Evolutionary conservation across 2,797 vertebrate species (phyloP).

Genomic region (Hippocampus kuda): DNA sequence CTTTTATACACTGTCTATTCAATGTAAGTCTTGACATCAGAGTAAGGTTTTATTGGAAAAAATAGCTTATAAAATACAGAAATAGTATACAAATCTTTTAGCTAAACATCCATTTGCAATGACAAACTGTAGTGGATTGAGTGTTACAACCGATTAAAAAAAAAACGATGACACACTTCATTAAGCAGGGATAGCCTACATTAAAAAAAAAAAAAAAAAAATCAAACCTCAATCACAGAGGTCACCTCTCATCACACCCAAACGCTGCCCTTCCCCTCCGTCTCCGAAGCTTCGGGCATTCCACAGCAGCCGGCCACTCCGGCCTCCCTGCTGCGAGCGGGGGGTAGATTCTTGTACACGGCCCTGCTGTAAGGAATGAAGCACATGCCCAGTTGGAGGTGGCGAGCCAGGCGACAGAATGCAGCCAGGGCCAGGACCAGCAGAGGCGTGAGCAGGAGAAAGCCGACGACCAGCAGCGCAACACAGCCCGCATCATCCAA

Average conservation of each 20-base stretch:
- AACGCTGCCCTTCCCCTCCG: conserved; percentile 62
- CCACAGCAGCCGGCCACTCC: conserved; percentile 51
- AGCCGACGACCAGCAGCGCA: conserved; percentile 79
- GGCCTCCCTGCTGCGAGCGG: conserved; percentile 32
- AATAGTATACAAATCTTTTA: conserved; percentile 17
- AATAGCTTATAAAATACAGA: conserved; percentile 28
- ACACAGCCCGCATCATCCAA: conserved; percentile 73
- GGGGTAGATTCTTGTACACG: conserved; percentile 76
- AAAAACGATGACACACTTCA: not conserved
- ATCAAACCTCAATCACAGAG: not conserved
- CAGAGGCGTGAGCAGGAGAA: conserved; percentile 77
- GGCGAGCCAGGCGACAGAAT: conserved; percentile 79
- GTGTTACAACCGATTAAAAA: conserved; percentile 27
- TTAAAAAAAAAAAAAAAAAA: not conserved
- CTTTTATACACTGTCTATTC: too few relatives aligned
- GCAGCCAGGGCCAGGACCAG: conserved; percentile 81
- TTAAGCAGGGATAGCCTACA: not conserved
- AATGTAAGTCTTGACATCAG: not conserved
- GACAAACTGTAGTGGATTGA: conserved; percentile 17
- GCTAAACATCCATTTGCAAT: conserved; percentile 17
- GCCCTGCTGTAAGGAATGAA: conserved; percentile 87
- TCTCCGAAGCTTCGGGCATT: conserved; percentile 46
- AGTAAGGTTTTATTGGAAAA: conserved; percentile 47
- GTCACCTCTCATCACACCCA: conserved; percentile 46
- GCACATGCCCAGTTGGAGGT: conserved; percentile 80